Conservation (phyloP, 2,113 vertebrate species). For the Thinocorus orbignyianus region DNA sequence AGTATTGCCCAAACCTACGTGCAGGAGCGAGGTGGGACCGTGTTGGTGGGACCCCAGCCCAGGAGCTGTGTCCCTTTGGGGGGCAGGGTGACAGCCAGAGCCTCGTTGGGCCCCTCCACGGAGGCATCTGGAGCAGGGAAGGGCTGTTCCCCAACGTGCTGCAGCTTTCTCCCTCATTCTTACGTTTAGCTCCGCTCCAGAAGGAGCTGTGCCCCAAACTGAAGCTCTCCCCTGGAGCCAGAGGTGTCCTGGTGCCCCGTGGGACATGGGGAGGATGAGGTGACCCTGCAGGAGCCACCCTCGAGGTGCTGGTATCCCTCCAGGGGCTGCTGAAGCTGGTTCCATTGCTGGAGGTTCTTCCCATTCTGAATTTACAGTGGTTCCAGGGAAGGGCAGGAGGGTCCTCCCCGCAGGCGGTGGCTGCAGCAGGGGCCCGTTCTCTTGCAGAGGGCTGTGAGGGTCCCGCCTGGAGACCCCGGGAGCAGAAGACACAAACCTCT, state of each 20-base stretch:
- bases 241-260: background rate
- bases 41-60: background rate
- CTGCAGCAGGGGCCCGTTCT: background rate
- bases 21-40: accelerated
- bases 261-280: accelerated
- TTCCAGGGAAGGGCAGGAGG: background rate
- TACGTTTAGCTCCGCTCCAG: background rate
- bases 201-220: background rate
- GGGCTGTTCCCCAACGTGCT: background rate
- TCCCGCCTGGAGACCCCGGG: background rate
- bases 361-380: background rate
- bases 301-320: background rate
- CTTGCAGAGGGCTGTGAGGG: background rate
- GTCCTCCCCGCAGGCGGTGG: background rate
- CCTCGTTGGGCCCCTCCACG: accelerated
- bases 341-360: background rate
- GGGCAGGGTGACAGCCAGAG: background rate
- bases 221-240: background rate
- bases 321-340: background rate
- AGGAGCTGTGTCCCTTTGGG: background rate
- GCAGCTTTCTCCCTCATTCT: background rate
- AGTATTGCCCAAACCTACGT: accelerated
- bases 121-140: background rate
- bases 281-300: background rate
- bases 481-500: background rate